Evolutionary conservation across 1,140 invertebrate genomes (phyloP).

Genomic region (Doryteuthis pealeii): DNA sequence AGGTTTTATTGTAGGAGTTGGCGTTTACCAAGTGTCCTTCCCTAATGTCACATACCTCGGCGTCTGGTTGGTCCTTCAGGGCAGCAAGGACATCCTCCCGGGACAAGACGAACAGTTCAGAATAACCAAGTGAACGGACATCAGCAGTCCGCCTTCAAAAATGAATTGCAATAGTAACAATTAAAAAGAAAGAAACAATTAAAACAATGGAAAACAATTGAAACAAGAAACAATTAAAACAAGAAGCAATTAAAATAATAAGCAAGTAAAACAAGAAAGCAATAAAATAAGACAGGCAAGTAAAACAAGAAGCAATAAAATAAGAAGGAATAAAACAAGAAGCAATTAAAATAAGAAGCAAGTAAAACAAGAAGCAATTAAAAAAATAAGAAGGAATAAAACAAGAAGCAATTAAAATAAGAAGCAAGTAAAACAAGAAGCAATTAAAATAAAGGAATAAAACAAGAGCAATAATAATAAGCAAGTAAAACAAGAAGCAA

Average conservation of each 20-base stretch:
- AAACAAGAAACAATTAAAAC: not conserved
- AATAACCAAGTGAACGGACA: slow-evolving; percentile 92
- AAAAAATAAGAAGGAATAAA: too few relatives aligned
- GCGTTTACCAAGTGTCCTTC: too few relatives aligned
- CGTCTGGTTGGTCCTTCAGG: slow-evolving; percentile 96
- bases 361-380: too few relatives aligned
- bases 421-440: too few relatives aligned
- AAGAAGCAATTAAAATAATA: not conserved
- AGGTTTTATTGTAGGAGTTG: not conserved
- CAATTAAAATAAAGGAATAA: too few relatives aligned
- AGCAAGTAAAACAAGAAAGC: too few relatives aligned
- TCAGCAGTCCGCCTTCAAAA: slow-evolving; percentile 67
- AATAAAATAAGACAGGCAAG: too few relatives aligned
- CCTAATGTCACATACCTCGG: slow-evolving; percentile 79
- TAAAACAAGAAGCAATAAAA: too few relatives aligned
- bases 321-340: too few relatives aligned
- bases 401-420: too few relatives aligned
- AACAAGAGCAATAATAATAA: not conserved
- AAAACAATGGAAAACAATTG: not conserved
- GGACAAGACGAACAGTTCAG: slow-evolving; percentile 91
- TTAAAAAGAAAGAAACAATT: slow-evolving; percentile 4
- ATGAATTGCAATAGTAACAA: too few relatives aligned
- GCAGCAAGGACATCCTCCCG: slow-evolving; percentile 91
- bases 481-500: not conserved
- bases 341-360: too few relatives aligned